Evolutionary conservation across 2,797 vertebrate genomes (phyloP).

Genomic region (Avahi laniger): DNA sequence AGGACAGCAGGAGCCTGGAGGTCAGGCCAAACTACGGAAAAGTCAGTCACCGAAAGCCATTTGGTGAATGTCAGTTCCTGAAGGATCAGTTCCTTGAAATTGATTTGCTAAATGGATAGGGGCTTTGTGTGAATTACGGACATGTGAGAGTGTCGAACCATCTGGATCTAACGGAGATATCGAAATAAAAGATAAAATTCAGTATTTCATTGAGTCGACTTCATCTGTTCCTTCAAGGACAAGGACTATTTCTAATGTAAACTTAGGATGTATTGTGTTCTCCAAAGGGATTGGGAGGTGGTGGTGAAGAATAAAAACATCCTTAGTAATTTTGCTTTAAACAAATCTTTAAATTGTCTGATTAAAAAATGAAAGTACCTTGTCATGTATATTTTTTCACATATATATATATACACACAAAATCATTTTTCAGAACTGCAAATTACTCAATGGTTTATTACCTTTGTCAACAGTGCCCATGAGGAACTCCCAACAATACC

Average conservation of each 20-base stretch:
- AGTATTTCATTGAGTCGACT: not conserved
- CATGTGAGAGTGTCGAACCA: not conserved
- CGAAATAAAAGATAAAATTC: not conserved
- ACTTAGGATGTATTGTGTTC: not conserved
- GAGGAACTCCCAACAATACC: not conserved
- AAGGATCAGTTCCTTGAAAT: no score
- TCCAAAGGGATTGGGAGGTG: no score
- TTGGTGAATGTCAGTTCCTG: no score
- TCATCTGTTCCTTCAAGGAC: not conserved
- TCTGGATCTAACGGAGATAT: not conserved
- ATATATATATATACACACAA: not conserved
- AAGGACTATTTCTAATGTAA: not conserved
- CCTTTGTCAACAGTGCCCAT: not conserved
- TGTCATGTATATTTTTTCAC: not conserved
- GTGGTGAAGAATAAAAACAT: not conserved
- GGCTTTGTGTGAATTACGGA: not conserved
- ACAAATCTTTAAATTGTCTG: not conserved
- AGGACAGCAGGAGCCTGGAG: no score
- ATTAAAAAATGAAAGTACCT: not conserved
- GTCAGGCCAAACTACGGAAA: no score
- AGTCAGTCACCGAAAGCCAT: no score
- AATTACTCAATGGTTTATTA: not conserved
- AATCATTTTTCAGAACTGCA: not conserved
- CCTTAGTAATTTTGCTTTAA: slow-evolving; percentile 26
- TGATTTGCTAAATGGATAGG: not conserved